Evolutionary conservation across 1,140 invertebrate genomes (phyloP).

Genomic region (Acyrthosiphon pisum): DNA sequence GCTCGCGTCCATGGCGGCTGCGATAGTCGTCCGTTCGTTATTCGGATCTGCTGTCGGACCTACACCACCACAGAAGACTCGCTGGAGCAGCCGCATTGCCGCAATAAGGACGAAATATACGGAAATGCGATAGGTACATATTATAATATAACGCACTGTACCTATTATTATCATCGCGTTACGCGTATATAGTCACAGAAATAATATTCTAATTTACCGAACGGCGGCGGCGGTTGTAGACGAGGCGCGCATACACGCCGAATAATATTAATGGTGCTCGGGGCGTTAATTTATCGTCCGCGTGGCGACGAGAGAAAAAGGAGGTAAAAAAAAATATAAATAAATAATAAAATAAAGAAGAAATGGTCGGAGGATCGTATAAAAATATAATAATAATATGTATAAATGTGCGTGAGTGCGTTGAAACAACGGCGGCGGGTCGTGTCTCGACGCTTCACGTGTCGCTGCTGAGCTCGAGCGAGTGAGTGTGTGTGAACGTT

Average conservation of each 20-base stretch:
- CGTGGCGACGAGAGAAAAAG: not conserved
- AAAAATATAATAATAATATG: not conserved
- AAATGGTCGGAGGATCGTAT: not conserved
- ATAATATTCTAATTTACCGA: not conserved
- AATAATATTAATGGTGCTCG: slow-evolving; percentile 47
- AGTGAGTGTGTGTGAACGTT: not conserved
- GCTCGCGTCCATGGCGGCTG: not conserved
- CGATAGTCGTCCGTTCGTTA: not conserved
- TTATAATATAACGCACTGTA: not conserved
- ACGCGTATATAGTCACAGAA: not conserved
- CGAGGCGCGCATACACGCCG: not conserved
- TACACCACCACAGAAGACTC: not conserved
- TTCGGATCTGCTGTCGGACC: not conserved
- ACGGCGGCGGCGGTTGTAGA: not conserved
- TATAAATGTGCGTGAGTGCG: not conserved
- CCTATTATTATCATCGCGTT: not conserved
- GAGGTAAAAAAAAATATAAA: not conserved
- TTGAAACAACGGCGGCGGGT: slow-evolving; percentile 33
- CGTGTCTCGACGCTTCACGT: not conserved
- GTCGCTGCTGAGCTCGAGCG: not conserved
- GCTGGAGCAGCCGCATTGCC: not conserved
- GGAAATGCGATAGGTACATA: not conserved
- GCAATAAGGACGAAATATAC: not conserved
- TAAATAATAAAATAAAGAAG: not conserved
- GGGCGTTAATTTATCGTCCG: slow-evolving; percentile 55